Base-by-base conservation (phyloP, 2,113 vertebrate genomes). In the Apteryx owenii region DNA sequence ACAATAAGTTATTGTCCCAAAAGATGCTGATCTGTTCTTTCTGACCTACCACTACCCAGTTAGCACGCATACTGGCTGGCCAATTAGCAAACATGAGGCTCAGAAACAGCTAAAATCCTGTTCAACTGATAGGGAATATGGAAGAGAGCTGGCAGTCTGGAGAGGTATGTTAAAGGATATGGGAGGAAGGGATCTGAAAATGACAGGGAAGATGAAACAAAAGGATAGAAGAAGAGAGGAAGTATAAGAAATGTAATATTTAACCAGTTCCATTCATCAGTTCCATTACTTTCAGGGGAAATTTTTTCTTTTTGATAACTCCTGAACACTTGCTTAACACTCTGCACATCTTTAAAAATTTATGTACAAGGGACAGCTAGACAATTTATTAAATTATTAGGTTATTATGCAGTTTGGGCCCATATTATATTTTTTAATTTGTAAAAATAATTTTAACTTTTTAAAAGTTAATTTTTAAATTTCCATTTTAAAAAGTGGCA, bases 1-100 rank as follows among this genome's bases (percentile, higher is more conserved):
- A 96, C 94, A 96, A 77, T 89, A 88, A 66, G 25, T 78, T 88
- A 92, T 95, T 97, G 91, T 97, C 87, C 85, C 64, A 70, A 50
- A 71, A 93, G 82, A 17, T 82, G 89, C 94, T 95, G 93, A 58
- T 91, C 87, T 95, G 65, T 66, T 94, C 84, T 95, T 93, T 90
- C 78, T 73, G 94, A 89, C 71, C 89, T 93, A 77, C 58, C 54
- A 71, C 75, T 83, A 48, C 38, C 22, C 91, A 77, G 89, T 58
- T 77, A 82, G 68, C 62, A 88, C 33, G 79, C 68, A 82, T 5
- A 33, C 73, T 95, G 62, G 44, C 81, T 85, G 76, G 87, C 46
- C 86, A 93, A 64, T 85, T 50, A 96, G 48, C 85, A 96, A 93
- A 73, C 54, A 51, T 0, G n/a, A 91, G 68, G 10, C 40, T 92